Conservation (phyloP, 1,140 invertebrate genomes). For the Holcopasites calliopsidis region DNA sequence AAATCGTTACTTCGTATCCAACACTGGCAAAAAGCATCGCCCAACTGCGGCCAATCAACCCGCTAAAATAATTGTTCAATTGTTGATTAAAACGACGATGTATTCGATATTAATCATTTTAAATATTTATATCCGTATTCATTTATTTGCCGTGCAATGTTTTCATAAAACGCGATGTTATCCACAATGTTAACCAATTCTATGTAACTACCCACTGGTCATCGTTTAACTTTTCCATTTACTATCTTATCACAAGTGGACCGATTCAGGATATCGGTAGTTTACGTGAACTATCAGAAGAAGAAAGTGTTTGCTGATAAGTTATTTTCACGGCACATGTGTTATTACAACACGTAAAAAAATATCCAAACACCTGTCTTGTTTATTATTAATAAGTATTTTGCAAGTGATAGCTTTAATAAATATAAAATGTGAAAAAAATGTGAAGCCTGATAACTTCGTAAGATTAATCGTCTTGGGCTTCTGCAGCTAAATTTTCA, state of each 20-base stretch:
- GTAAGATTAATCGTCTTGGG: too few relatives aligned
- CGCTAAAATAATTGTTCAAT: conserved; percentile 82
- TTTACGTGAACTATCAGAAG: neutral
- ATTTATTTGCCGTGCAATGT: neutral
- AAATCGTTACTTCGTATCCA: conserved; percentile 92
- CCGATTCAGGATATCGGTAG: neutral
- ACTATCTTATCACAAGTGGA: conserved; percentile 20
- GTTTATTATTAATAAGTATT: neutral
- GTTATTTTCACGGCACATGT: neutral
- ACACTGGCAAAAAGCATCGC: conserved; percentile 97
- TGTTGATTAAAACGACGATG: neutral
- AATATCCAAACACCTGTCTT: neutral
- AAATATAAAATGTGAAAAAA: neutral
- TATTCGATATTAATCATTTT: neutral
- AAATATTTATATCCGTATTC: neutral
- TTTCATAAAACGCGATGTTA: neutral
- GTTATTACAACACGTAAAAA: neutral
- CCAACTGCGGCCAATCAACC: conserved; percentile 96
- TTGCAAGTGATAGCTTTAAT: neutral
- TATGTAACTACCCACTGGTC: neutral
- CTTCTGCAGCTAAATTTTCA: too few relatives aligned
- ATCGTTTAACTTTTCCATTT: neutral
- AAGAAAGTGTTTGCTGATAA: too few relatives aligned
- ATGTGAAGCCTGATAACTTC: neutral
- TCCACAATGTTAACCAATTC: neutral